Evolutionary conservation across 2,797 vertebrate genomes (phyloP), one percentile per base, ranked within the genome.

Genomic region (Coracias cyanogaster): DNA sequence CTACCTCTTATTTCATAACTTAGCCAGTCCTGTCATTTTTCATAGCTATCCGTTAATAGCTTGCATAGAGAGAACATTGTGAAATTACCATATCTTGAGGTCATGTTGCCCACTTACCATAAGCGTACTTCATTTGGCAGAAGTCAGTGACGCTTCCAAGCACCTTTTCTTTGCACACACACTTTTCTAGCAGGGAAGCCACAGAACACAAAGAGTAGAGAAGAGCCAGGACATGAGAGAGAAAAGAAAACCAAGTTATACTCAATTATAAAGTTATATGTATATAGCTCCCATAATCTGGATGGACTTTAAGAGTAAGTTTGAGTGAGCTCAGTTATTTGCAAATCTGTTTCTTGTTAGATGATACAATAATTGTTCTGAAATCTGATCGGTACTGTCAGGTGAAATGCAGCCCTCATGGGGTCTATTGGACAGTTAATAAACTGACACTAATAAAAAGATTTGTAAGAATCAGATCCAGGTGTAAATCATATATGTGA

Each of bases 101-200:
- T 31, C 41, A 48, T 11, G 22, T 52, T 43, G n/a, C 14, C 35
- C 94, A 96, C 98, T 98, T 97, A 99, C 99, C 98, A 4, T 99
- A 99, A 35, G 98, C 97, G 15, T 99, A 98, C 97, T 99, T 99
- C 95, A 97, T 98, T 95, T 98, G 98, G 81, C 99, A 99, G 97
- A 99, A 98, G 94, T 99, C 99, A 49, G 97, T 96, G 13, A 98
- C 94, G 0, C 98, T 98, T 94, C 98, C 98, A 33, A 99, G 97
- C 89, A 97, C 98, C 94, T 97, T 99, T 95, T 99, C 98, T 92
- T 99, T 99, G 93, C 99, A 99, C 94, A 98, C 98, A 94, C 99
- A 99, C 94, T 99, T 99, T 80, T 98, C 99, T 99, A 98, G 86
- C 33, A 84, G 58, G 41, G 25, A n/a, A 94, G 86, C 41, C 90